Evolutionary conservation across 2,113 vertebrate species (phyloP).

Genomic region (Aix galericulata): DNA sequence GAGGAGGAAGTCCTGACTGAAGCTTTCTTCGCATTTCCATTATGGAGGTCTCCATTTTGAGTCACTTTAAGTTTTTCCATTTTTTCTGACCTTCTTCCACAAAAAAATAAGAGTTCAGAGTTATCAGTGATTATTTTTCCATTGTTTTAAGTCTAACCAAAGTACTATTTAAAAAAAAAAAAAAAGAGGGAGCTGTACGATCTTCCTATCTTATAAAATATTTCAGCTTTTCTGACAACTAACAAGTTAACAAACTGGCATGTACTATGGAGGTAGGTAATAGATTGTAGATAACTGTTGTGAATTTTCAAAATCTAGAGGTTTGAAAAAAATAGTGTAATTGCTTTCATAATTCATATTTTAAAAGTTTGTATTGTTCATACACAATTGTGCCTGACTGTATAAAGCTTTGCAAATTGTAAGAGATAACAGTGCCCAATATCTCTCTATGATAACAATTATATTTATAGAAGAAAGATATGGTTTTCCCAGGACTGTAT

Average conservation of each 20-base stretch:
- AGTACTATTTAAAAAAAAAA: not conserved
- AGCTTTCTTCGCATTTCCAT: not conserved
- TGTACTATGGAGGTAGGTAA: not conserved
- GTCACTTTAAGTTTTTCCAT: not conserved
- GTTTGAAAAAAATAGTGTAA: not conserved
- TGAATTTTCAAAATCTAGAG: not conserved
- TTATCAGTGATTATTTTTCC: not conserved
- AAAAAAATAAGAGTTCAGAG: not conserved
- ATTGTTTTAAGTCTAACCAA: not conserved
- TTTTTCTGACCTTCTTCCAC: not conserved
- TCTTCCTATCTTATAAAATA: not conserved
- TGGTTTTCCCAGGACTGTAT: not conserved
- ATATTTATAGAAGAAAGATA: not conserved
- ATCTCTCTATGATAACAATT: not conserved
- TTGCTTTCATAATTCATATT: not conserved
- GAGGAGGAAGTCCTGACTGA: not conserved
- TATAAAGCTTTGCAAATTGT: not conserved
- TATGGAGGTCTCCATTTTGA: not conserved
- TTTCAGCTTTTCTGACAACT: not conserved
- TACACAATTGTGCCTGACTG: not conserved
- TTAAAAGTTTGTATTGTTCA: not conserved
- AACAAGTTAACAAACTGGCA: not conserved
- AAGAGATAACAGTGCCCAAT: not conserved
- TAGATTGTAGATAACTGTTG: not conserved
- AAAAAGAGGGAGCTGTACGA: not conserved